phyloP scores from a whole-genome alignment of 2,797 vertebrate species.

The Enteromius viviparus region DNA sequence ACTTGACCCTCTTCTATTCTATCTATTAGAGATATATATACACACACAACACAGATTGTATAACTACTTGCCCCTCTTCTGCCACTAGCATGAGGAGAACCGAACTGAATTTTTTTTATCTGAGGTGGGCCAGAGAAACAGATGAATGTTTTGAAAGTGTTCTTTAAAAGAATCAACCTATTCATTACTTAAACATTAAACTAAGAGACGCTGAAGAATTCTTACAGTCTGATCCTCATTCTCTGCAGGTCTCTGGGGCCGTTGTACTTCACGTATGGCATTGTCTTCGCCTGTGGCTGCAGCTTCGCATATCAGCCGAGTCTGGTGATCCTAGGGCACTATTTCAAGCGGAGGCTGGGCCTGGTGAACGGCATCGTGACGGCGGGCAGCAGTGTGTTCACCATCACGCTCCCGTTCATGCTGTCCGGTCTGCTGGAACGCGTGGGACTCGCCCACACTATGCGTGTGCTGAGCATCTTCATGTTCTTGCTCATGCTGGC shows the following conservation, averaged over 20 bases:
- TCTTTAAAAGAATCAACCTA: neutral
- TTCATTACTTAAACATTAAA: neutral
- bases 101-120: neutral
- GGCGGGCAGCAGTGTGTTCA: constrained; percentile 93
- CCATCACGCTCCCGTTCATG: constrained; percentile 85
- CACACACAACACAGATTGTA: too few relatives aligned
- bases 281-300: constrained; percentile 93
- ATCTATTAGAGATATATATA: too few relatives aligned
- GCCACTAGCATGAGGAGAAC: neutral
- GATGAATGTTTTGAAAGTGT: neutral
- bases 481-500: constrained; percentile 91
- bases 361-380: constrained; percentile 97
- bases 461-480: constrained; percentile 85
- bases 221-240: neutral
- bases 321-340: constrained; percentile 94
- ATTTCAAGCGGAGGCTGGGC: constrained; percentile 94
- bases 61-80: too few relatives aligned
- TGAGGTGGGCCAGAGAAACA: neutral
- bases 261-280: constrained; percentile 92
- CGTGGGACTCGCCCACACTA: constrained; percentile 78
- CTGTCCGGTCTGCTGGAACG: constrained; percentile 74
- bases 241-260: constrained; percentile 83
- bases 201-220: neutral
- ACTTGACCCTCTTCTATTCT: neutral
- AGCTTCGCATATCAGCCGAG: constrained; percentile 97